Evolutionary conservation across 2,797 vertebrate genomes (phyloP), one percentile per base, ranked within the genome.

Genomic region (Allochrocebus solatus): DNA sequence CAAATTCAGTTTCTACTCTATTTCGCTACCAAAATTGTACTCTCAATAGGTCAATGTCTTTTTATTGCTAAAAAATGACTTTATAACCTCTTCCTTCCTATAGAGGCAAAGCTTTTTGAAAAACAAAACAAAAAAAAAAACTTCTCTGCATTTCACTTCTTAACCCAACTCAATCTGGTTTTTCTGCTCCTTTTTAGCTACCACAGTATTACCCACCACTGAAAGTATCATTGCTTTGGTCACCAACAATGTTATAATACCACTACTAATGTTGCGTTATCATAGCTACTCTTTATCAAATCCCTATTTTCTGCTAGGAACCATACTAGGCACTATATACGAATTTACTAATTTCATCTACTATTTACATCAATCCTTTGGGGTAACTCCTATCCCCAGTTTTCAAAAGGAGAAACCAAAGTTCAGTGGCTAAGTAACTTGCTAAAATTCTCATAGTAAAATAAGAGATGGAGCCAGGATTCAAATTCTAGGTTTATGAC

Each of bases 371-470:
- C 36, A 89, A 92, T 64, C 70, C 53, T 84, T 86, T 79, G 50
- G 72, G 43, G 22, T 89, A 95, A 88, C 43, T 74, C 36, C 39
- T 83, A 92, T 14, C 36, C 11, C 24, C 53, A 91, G 36, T 89
- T 95, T 95, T 92, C 87, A 91, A 82, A 81, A 88, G 48, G 55
- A 94, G 36, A 90, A 85, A 90, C 48, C 41, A 95, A 97, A 91
- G 19, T 50, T 57, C 57, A 87, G 50, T 93, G 67, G 16, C n/a
- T 80, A 86, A 89, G 39, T 43, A 80, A 53, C 36, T 89, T 89
- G 30, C 61, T 88, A 83, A 93, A 76, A 86, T n/a, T 90, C 48
- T 90, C 55, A 89, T 28, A 83, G 59, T 76, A 88, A 89, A 76
- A 28, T 84, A 79, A 80, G 53, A 92, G 30, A 59, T 84, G 24